A percentile compares a stretch with the other conserved stretches of the same genome.
These are phyloP conservation scores for Trissolcus basalis DNA, from an alignment of 1,140 invertebrate species.

Conservation along the genomic window DNA sequence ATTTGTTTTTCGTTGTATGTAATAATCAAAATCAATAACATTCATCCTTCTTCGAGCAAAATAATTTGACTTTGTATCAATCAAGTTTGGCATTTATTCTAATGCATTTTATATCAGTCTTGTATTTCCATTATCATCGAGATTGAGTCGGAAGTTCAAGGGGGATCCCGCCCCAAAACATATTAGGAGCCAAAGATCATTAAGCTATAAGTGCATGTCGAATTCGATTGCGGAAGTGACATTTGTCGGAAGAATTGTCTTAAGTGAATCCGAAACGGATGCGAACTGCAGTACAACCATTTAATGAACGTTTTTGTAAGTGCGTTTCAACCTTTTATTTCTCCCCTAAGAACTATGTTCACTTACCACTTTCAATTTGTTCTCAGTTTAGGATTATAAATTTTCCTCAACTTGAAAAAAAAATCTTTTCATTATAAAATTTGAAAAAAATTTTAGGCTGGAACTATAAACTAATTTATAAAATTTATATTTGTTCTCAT, in stretches of 20 bases:
- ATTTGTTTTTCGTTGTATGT: constrained; percentile 22
- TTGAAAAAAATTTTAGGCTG: too few species aligned
- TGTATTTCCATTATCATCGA: constrained; percentile 33
- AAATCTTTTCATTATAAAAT: too few species aligned
- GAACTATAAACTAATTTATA: too few species aligned
- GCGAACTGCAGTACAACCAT: neutral
- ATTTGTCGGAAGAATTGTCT: constrained; percentile 12
- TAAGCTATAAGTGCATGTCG: constrained; percentile 38
- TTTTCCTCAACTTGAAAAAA: too few species aligned
- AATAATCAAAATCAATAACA: constrained; percentile 33
- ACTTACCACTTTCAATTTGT: too few species aligned
- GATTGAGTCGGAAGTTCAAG: constrained; percentile 32
- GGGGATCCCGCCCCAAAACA: constrained; percentile 17
- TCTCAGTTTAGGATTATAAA: too few species aligned
- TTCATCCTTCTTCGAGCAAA: constrained; percentile 23
- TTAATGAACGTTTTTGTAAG: constrained; percentile 1
- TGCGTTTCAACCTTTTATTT: neutral
- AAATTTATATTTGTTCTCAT: too few species aligned
- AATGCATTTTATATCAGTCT: constrained; percentile 29
- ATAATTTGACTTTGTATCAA: constrained; percentile 37
- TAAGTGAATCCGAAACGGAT: constrained; percentile 14
- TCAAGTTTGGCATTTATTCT: constrained; percentile 19
- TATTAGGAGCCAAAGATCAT: constrained; percentile 34
- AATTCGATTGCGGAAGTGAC: constrained; percentile 27
- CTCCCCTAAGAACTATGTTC: too few species aligned